phyloP scores from a whole-genome alignment of 2,888 invertebrate genomes.

The Azorinus chamasolen region DNA sequence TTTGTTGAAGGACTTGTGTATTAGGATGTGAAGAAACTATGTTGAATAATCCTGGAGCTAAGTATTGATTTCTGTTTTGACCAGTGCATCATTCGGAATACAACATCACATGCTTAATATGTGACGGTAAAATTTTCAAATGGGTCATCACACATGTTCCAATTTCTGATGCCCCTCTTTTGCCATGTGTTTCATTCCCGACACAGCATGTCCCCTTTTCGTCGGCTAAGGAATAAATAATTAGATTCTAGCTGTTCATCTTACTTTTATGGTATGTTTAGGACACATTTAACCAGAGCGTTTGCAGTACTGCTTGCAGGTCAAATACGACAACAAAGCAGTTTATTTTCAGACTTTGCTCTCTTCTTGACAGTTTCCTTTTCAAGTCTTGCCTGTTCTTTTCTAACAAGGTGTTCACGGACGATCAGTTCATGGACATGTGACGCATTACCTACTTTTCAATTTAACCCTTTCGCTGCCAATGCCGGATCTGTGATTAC shows the following conservation, averaged over 20 bases:
- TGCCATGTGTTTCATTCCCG: slow-evolving; percentile 41
- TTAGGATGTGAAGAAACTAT: slow-evolving; percentile 11
- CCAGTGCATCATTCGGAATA: slow-evolving; percentile 49
- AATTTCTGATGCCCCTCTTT: slow-evolving; percentile 44
- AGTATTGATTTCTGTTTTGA: slow-evolving; percentile 43
- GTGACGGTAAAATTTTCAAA: slow-evolving; percentile 20
- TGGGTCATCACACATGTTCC: slow-evolving; percentile 34
- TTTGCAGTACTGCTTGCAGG: slow-evolving; percentile 41
- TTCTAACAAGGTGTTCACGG: slow-evolving; percentile 25
- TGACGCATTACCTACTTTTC: not conserved
- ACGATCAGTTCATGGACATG: slow-evolving; percentile 8
- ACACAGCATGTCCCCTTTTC: slow-evolving; percentile 20
- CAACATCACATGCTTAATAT: slow-evolving; percentile 23
- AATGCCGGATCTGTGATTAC: too few relatives aligned
- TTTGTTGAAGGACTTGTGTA: slow-evolving; percentile 36
- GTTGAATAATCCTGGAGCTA: slow-evolving; percentile 34
- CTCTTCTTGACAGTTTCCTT: slow-evolving; percentile 42
- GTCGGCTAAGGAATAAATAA: slow-evolving; percentile 39
- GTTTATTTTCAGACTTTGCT: not conserved
- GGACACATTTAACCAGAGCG: slow-evolving; percentile 44
- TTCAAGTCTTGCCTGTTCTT: slow-evolving; percentile 32
- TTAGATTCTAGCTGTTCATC: slow-evolving; percentile 45
- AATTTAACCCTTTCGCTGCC: slow-evolving; percentile 27
- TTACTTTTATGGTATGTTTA: slow-evolving; percentile 51
- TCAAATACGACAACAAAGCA: slow-evolving; percentile 35